Evolutionary conservation across 2,888 invertebrate species (phyloP).

Genomic region (Conomelus anceps): DNA sequence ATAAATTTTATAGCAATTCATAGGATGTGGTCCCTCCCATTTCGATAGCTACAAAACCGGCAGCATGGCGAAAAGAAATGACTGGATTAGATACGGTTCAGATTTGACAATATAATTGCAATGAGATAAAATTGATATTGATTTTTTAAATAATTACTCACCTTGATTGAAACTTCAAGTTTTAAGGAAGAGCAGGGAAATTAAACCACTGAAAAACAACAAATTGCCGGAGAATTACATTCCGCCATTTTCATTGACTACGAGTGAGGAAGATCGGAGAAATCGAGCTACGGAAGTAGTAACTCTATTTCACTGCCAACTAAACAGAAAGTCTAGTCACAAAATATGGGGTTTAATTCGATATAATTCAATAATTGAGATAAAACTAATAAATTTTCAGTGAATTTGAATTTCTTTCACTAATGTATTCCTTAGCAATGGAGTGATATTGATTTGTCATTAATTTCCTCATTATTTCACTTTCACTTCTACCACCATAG

Average conservation of each 20-base stretch:
- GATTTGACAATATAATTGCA: neutral
- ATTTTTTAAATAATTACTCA: neutral
- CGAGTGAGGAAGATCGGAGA: neutral
- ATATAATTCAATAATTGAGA: neutral
- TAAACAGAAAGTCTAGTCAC: neutral
- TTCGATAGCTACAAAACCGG: neutral
- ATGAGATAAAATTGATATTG: neutral
- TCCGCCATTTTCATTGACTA: constrained; percentile 3
- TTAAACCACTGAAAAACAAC: neutral
- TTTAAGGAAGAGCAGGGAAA: neutral
- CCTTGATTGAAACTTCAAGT: neutral
- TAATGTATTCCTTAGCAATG: too few relatives aligned
- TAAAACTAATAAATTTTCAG: neutral
- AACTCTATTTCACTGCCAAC: neutral
- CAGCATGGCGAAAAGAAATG: constrained; percentile 4
- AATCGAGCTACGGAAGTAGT: neutral
- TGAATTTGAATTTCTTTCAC: neutral
- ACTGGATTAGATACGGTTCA: neutral
- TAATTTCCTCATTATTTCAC: too few relatives aligned
- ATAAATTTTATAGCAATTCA: neutral
- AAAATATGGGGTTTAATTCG: neutral
- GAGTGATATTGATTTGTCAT: too few relatives aligned
- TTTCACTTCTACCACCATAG: too few relatives aligned
- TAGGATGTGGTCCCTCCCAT: neutral
- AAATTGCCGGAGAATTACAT: neutral